phyloP scores from a whole-genome alignment of 2,113 vertebrate genomes.

The Macrotus californicus region DNA sequence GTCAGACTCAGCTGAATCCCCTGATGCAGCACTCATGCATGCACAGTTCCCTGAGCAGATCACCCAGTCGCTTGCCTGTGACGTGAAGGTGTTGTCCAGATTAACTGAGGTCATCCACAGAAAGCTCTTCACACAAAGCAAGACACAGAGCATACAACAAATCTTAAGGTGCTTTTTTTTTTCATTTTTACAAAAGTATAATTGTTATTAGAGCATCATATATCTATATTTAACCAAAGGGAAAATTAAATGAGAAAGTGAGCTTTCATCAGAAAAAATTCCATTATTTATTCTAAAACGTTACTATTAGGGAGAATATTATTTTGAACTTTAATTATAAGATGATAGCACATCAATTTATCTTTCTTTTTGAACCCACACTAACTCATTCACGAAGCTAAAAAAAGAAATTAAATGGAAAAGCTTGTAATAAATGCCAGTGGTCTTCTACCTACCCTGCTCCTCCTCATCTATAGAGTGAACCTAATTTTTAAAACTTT shows the following conservation, averaged over 20 bases:
- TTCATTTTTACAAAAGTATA: neutral
- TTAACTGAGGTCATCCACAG: neutral
- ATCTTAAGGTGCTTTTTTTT: neutral
- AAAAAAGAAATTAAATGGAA: neutral
- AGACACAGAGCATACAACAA: neutral
- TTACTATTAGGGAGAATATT: neutral
- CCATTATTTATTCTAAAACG: neutral
- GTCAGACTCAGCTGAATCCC: neutral
- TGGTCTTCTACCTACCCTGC: neutral
- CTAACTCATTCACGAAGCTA: neutral
- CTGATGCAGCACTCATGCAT: rapidly evolving
- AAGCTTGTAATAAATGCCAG: neutral
- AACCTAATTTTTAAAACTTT: neutral
- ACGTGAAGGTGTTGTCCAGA: neutral
- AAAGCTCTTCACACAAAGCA: neutral
- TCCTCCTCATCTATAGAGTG: neutral
- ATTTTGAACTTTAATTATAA: neutral
- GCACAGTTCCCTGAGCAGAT: neutral
- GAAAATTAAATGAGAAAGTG: neutral
- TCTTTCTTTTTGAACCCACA: neutral
- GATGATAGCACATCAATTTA: neutral
- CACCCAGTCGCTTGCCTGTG: neutral
- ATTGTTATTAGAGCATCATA: neutral
- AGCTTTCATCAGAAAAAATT: neutral
- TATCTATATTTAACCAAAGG: neutral